Evolutionary conservation across 2,113 vertebrate species (phyloP), one percentile per base, ranked within the genome.

Genomic region (Propithecus coquereli): DNA sequence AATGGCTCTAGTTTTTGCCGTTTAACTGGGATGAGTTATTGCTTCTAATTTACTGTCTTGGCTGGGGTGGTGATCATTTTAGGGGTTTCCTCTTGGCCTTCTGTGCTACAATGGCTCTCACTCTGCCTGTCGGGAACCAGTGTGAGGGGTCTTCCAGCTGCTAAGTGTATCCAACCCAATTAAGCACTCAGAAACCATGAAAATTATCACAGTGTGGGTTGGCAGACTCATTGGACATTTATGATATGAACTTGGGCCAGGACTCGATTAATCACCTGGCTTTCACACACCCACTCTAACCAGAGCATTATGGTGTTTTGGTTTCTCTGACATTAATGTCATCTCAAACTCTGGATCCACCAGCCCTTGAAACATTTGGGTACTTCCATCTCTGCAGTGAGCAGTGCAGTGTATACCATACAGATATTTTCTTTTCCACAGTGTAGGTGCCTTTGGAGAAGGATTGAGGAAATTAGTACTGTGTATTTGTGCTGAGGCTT

Each of bases 131-230:
- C 87, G 81, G 87, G 43, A 87, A 54, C 86, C 50, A 91, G 13
- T 79, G 47, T 88, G 37, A 95, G 70, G 80, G 77, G 61, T 94
- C 66, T 95, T 95, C 96, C 73, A 97, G 80, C 70, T 95, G 90
- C 80, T 94, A 96, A 84, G 65, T 83, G 68, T 92, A 95, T 70
- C n/a, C 74, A 96, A 81, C 90, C 68, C 76, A 97, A 97, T 97
- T 96, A 97, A 94, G 37, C 52, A 52, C 70, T 94, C 45, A 80
- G 61, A 95, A 93, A 43, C 87, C 87, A 85, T 73, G 70, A 91
- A 94, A 86, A 96, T 83, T 73, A 87, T 92, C 90, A 71, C 94
- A 91, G 68, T 74, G 59, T 87, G 43, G 61, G 63, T 12, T 96
- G 91, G 77, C 93, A 97, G 83, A 91, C 59, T 86, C 45, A 0